These are phyloP conservation scores for Pelusios castaneus DNA, from an alignment of 2,113 vertebrate species.

Conservation along the genomic window DNA sequence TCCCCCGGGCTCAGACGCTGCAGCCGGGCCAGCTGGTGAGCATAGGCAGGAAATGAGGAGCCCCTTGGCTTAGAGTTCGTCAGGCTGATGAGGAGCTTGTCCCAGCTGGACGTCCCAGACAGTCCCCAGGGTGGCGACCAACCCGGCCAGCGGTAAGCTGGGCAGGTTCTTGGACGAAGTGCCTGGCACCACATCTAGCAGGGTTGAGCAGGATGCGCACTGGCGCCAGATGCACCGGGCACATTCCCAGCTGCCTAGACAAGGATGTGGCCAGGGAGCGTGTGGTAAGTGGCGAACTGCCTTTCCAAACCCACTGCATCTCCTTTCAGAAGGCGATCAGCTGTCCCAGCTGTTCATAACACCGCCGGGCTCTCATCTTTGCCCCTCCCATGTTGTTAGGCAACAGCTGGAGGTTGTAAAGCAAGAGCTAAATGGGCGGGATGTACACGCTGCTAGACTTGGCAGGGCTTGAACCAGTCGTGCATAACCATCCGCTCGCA, in stretches of 20 bases:
- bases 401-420: not conserved
- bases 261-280: not conserved
- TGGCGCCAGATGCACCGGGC: too few relatives aligned
- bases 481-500: too few relatives aligned
- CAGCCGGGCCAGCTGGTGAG: not conserved
- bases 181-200: not conserved
- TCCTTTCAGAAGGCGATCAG: too few relatives aligned
- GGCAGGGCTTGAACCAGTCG: too few relatives aligned
- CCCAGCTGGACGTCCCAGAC: not conserved
- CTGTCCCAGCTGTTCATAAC: not conserved
- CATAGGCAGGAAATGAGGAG: not conserved
- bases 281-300: not conserved
- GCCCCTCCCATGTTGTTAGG: not conserved
- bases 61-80: too few relatives aligned
- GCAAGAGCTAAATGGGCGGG: not conserved
- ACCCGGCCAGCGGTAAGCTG: too few relatives aligned
- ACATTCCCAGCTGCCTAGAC: not conserved
- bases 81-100: not conserved
- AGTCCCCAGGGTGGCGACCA: not conserved
- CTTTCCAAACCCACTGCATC: not conserved
- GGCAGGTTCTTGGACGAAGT: not conserved
- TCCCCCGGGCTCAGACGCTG: too few relatives aligned
- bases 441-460: not conserved
- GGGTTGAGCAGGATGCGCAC: not conserved
- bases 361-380: not conserved